Base-by-base conservation (phyloP, 2,797 vertebrate genomes). In the Onychomys arenicola region DNA sequence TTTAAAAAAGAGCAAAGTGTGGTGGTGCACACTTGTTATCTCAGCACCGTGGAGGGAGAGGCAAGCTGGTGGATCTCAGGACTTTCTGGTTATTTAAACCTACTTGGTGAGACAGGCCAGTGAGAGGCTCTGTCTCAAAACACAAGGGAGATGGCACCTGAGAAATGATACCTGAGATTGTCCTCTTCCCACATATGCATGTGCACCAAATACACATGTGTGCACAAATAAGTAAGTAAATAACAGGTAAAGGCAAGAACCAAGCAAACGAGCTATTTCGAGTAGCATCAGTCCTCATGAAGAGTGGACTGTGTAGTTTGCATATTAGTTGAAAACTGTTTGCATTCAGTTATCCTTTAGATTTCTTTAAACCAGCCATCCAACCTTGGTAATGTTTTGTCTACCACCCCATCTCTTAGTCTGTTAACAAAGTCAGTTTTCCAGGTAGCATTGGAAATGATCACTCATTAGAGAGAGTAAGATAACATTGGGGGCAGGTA, bases 401-500 rank as follows among this genome's bases (percentile, higher is more conserved):
- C 55, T 37, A 67, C 6, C 17, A n/a, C 82, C 17, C 27, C 63
- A 89, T 91, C 59, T 91, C 34, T 93, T 89, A 67, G 85, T 86
- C 94, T 91, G 34, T 84, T 80, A 94, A 43, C 34, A 77, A 86
- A 96, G 29, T 2, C 4, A 25, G 14, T 93, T 84, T 97, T 55
- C 11, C 8, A 27, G 27, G 4, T 2, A 61, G n/a, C 10, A 21
- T 5, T 80, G 2, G 14, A 81, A 87, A 57, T 43, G 46, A 29
- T 80, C 0, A 23, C 2, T 73, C n/a, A 90, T 73, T 17, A 4
- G 23, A 94, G 1, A 32, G 59, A 69, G 69, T 73, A 55, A 14
- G 25, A 85, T 75, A 93, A 90, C 81, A 76, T 34, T 2, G 12
- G 34, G 11, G 6, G 5, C 5, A 0, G 21, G 1, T 46, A 7